Evolutionary conservation across 53 echinoderm and acorn worm genomes (phyloP), one percentile per base, ranked within the genome.

Genomic region (Temnopleurus reevesii): DNA sequence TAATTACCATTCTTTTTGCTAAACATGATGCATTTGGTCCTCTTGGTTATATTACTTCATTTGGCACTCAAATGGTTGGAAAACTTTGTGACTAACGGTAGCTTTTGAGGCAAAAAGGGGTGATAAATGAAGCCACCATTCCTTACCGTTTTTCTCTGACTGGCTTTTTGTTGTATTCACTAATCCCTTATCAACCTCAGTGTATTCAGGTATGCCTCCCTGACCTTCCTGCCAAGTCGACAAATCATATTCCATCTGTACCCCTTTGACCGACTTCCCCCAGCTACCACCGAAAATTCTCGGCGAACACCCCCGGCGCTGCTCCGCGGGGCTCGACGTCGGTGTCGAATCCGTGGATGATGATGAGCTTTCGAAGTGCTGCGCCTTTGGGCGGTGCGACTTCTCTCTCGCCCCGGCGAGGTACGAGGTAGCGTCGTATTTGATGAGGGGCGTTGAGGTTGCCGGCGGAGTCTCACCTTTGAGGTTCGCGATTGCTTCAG

Each of bases 241-340:
- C 19, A 80, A 5, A 46, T 80, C 80, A 80, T 80, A 80, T 8
- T 71, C 41, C 80, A 27, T 47, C 80, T 80, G 80, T 23, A 30
- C 47, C 24, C 23, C 77, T 77, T 18, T 44, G 12, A 1, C 43
- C 13, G 27, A 2, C 21, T 21, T 71, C 19, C 41, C 25, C n/a
- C n/a, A n/a, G n/a, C 55, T 0, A 5, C 55, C 18, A 6, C 33
- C 12, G n/a, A 71, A 41, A n/a, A n/a, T n/a, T 38, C 2, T 19
- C 1, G 71, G 71, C 8, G 8, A 7, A 71, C 71, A 71, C 10
- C 71, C 71, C 71, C 8, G n/a, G 21, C 21, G 71, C 41, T 71
- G 71, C 34, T 13, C 6, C 23, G 3, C 2, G n/a, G 71, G 71
- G 28, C 71, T 71, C 0, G 71, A 71, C 36, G 71, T 38, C n/a